Conservation (phyloP, 2,888 invertebrate species). For the Heteromyza rotundicornis region DNA sequence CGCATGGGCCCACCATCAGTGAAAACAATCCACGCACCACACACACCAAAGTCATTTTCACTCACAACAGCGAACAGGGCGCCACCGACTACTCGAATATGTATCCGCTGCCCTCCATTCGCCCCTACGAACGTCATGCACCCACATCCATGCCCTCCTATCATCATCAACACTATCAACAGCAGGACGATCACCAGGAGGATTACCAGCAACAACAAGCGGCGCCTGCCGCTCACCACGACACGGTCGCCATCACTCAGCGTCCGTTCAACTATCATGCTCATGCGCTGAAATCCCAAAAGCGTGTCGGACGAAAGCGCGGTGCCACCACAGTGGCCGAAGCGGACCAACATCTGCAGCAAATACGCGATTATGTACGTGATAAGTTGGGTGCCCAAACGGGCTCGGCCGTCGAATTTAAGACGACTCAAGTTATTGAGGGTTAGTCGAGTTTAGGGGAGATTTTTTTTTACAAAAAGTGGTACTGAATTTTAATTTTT, state of each 20-base stretch:
- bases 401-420: constrained; percentile 48
- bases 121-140: constrained; percentile 43
- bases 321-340: constrained; percentile 24
- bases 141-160: constrained; percentile 32
- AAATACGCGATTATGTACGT: constrained; percentile 45
- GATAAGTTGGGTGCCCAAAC: constrained; percentile 54
- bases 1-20: constrained; percentile 40
- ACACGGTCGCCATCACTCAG: constrained; percentile 45
- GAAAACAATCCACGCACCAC: constrained; percentile 60
- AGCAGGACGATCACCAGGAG: constrained; percentile 21
- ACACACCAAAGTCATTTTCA: constrained; percentile 60
- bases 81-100: constrained; percentile 43
- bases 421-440: constrained; percentile 48
- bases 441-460: constrained; percentile 28
- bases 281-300: constrained; percentile 37
- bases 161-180: constrained; percentile 15
- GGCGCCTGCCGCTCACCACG: constrained; percentile 19
- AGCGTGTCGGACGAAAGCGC: constrained; percentile 33
- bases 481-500: constrained; percentile 25
- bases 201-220: constrained; percentile 16
- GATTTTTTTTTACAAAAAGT: too few relatives aligned
- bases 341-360: constrained; percentile 39
- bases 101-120: constrained; percentile 48
- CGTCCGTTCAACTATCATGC: constrained; percentile 60
- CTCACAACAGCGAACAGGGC: constrained; percentile 34